phyloP scores from a whole-genome alignment of 2,113 vertebrate genomes.

The Poecile atricapillus region DNA sequence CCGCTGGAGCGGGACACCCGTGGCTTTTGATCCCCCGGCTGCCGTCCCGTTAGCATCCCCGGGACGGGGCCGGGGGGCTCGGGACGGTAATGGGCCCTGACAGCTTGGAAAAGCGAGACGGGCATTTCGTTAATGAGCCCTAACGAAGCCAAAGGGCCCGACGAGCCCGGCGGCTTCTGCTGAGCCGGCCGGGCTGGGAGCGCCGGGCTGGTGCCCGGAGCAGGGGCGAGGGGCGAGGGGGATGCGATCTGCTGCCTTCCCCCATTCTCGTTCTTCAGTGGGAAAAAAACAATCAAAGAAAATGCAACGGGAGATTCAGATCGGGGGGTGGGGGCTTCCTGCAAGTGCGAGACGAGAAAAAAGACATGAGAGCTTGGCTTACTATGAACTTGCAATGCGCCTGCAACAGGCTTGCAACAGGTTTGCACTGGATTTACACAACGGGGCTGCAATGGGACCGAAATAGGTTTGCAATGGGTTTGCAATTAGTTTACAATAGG shows the following conservation, averaged over 20 bases:
- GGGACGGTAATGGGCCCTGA: constrained; percentile 15
- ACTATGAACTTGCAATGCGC: fast-evolving
- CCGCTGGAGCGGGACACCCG: constrained; percentile 24
- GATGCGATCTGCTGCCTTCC: background rate
- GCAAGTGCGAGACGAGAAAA: fast-evolving
- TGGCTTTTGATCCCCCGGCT: constrained; percentile 27
- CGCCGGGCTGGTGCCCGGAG: background rate
- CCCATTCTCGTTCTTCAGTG: fast-evolving
- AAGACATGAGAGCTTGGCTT: background rate
- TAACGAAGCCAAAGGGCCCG: constrained; percentile 12
- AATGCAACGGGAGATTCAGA: fast-evolving
- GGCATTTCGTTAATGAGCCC: constrained; percentile 40
- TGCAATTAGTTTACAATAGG: too few species aligned
- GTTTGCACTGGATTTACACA: background rate
- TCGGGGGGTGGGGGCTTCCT: fast-evolving
- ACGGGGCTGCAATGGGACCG: too few species aligned
- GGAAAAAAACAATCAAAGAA: background rate
- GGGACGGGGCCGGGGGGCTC: background rate
- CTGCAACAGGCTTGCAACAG: background rate
- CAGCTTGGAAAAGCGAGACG: constrained; percentile 41
- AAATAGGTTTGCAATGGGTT: background rate
- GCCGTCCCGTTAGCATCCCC: constrained; percentile 29
- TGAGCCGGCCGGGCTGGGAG: background rate
- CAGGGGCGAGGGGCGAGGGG: background rate
- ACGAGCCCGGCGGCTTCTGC: background rate